Conservation (phyloP, 1,140 invertebrate species). For the Dermatophagoides farinae region DNA sequence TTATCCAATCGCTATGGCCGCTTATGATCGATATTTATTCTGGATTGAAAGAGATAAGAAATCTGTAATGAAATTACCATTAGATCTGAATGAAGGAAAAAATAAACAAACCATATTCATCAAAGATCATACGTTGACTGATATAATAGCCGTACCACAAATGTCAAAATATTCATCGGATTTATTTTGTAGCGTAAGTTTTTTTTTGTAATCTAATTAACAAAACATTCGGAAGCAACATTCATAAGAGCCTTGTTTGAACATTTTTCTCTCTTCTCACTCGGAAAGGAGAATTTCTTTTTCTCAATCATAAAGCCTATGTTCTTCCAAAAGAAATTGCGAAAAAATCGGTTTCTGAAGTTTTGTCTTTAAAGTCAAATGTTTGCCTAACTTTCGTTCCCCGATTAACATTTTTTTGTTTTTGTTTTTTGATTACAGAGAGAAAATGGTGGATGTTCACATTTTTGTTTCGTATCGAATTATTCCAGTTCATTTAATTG, state of each 20-base stretch:
- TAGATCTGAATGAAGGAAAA: constrained; percentile 78
- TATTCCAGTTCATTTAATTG: constrained; percentile 28
- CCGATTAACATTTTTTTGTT: background rate
- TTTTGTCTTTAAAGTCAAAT: background rate
- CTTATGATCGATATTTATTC: constrained; percentile 66
- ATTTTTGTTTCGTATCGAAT: constrained; percentile 40
- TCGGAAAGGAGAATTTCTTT: background rate
- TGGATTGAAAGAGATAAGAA: constrained; percentile 60
- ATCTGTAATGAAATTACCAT: constrained; percentile 38
- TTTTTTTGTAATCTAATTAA: constrained; percentile 17
- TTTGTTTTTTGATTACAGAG: constrained; percentile 7
- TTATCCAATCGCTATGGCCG: constrained; percentile 36
- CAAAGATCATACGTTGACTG: constrained; percentile 26
- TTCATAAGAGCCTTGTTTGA: background rate
- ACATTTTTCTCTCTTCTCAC: background rate
- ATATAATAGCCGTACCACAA: constrained; percentile 26
- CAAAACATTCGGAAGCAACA: background rate
- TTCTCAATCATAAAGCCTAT: background rate
- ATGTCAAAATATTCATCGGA: constrained; percentile 3
- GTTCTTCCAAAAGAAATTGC: background rate
- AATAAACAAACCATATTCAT: constrained; percentile 47
- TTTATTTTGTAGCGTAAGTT: constrained; percentile 15
- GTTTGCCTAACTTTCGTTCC: background rate
- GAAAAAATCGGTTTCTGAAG: background rate
- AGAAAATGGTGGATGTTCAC: constrained; percentile 59